These are phyloP conservation scores for Drosophila burlai DNA, from an alignment of 1,140 invertebrate genomes.

Conservation along the genomic window DNA sequence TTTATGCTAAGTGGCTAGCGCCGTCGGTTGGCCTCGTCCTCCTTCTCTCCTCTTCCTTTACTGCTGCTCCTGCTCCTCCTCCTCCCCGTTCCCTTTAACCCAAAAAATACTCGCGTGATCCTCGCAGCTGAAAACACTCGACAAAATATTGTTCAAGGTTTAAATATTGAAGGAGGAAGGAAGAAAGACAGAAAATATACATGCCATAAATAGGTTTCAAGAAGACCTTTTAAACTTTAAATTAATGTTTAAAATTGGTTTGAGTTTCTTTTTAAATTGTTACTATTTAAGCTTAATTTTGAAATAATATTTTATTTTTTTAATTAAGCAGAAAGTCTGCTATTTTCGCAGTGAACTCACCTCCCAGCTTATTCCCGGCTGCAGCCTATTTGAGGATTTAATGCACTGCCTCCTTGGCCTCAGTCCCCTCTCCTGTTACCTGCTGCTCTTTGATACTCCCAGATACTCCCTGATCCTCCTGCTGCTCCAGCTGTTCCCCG, in stretches of 20 bases:
- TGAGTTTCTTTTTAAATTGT: background rate
- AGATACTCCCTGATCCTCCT: background rate
- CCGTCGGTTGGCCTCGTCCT: conserved; percentile 44
- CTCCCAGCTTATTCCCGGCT: conserved; percentile 36
- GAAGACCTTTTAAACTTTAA: background rate
- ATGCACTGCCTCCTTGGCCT: conserved; percentile 30
- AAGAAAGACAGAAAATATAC: no score
- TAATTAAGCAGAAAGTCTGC: background rate
- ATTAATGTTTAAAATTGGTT: background rate
- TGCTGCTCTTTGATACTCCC: no score
- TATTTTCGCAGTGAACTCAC: conserved; percentile 14
- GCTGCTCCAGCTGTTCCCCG: background rate
- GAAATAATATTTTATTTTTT: background rate
- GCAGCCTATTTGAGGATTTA: conserved; percentile 41
- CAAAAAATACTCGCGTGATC: conserved; percentile 14
- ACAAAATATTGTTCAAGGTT: background rate
- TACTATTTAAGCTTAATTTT: background rate
- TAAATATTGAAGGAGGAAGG: background rate
- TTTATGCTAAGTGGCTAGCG: conserved; percentile 83
- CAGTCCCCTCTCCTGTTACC: background rate
- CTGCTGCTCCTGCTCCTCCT: background rate
- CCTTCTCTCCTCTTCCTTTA: background rate
- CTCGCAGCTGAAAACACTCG: conserved; percentile 1
- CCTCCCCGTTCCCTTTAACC: background rate
- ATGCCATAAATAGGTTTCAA: background rate